Base-by-base conservation (phyloP, 92 coral and sea anemone genomes). In the Isaurus tuberculatus region DNA sequence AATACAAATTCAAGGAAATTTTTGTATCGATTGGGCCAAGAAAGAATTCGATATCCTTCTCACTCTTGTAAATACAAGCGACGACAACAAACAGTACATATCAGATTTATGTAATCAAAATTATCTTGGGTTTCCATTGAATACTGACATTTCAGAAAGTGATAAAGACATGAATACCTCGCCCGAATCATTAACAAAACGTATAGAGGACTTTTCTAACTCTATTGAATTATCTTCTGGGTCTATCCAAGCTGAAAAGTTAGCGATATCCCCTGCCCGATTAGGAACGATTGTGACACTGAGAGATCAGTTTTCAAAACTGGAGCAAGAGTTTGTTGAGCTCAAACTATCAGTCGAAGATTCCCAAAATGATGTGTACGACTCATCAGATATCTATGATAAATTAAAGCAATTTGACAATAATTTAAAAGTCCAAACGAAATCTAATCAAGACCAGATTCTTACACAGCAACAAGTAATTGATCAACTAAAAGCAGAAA, bases 71-170 rank as follows among this genome's bases (percentile, higher is more conserved):
- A 70, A 70, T 42, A 34, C 51, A 22, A 42, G 16, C 42, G 65
- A 46, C 14, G 80, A 46, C 28, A 32, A 49, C 64, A 46, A 49
- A 70, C 48, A 43, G 31, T 31, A 40, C 26, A 48, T 27, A 73
- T 17, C 63, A 28, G 42, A 30, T 14, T 73, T 49, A 48, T 46
- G 40, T 29, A 73, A 73, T 31, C 63, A 73, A 32, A 29, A 73
- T 28, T 73, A 73, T 73, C 80, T 73, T 19, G 80, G 66, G 14
- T 73, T 73, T 73, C 9, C 80, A 73, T 16, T 73, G 44, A 58
- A 31, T 42, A 6, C 80, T 30, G 33, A 51, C 42, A 46, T 27
- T 46, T 9, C 42, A 26, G 42, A 73, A 28, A 49, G 1, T 27
- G 42, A 73, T 53, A 25, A 73, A 53, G 16, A 51, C 65, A 14